A percentile compares a stretch with the other conserved stretches of the same genome.
Evolutionary conservation across 2,113 vertebrate genomes (phyloP).

Genomic region (Bambusicola thoracicus): DNA sequence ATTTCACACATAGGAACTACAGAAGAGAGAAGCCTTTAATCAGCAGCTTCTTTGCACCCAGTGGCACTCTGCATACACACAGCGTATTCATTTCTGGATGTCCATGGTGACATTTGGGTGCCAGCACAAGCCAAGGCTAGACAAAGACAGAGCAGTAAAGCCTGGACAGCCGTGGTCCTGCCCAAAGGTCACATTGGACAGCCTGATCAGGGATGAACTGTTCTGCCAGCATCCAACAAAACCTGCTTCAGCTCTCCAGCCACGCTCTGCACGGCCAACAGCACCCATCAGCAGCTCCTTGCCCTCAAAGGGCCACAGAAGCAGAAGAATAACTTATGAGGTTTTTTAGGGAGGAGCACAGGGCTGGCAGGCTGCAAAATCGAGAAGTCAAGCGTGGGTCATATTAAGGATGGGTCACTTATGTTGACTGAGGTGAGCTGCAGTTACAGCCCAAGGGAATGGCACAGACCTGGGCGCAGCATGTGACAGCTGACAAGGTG

Average conservation of each 20-base stretch:
- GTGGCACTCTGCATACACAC: not conserved
- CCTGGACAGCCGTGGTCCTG: not conserved
- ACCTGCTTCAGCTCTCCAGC: not conserved
- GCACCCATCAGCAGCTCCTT: not conserved
- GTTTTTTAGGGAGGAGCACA: not conserved
- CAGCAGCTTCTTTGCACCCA: fast-evolving
- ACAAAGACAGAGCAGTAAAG: fast-evolving
- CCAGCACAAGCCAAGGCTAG: not conserved
- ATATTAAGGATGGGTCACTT: not conserved
- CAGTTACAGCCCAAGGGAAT: not conserved
- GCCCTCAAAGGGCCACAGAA: not conserved
- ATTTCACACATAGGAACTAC: not conserved
- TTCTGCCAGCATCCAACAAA: not conserved
- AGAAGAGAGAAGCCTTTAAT: not conserved
- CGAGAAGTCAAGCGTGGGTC: not conserved
- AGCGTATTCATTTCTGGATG: not conserved
- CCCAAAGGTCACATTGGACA: not conserved
- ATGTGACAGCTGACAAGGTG: not conserved
- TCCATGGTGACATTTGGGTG: not conserved
- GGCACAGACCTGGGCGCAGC: not conserved
- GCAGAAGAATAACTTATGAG: not conserved
- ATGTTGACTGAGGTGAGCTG: fast-evolving
- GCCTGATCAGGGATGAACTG: not conserved
- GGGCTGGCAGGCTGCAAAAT: conserved; percentile 1
- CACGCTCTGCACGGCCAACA: not conserved